phyloP scores from a whole-genome alignment of 2,113 vertebrate genomes.

The Ahaetulla prasina region DNA sequence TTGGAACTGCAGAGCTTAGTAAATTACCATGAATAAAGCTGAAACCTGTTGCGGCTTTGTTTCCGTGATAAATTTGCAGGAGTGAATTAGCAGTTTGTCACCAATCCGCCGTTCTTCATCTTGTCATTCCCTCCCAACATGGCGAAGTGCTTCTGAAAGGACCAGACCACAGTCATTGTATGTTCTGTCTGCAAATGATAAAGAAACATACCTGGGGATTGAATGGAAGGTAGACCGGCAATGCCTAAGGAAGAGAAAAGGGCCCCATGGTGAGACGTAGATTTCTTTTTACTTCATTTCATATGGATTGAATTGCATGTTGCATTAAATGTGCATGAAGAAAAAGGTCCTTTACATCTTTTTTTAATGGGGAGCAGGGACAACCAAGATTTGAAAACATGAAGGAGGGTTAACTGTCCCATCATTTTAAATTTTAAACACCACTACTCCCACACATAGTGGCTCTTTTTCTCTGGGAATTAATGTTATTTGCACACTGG shows the following conservation, averaged over 20 bases:
- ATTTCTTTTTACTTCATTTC: background rate
- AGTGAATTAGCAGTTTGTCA: constrained; percentile 14
- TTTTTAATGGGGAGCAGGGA: background rate
- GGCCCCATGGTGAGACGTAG: background rate
- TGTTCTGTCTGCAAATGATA: constrained; percentile 14
- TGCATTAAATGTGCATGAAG: background rate
- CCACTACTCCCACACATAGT: background rate
- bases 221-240: background rate
- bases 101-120: background rate
- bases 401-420: background rate
- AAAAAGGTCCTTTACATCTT: background rate
- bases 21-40: constrained; percentile 31
- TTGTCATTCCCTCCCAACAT: constrained; percentile 14
- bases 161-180: constrained; percentile 10
- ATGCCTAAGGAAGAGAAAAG: background rate
- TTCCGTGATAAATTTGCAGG: constrained; percentile 1
- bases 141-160: background rate
- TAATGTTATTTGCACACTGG: background rate
- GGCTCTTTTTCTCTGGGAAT: background rate
- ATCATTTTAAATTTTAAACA: background rate
- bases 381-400: background rate
- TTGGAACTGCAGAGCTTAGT: background rate
- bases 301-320: background rate
- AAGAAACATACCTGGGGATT: background rate
- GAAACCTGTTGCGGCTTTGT: constrained; percentile 19